Evolutionary conservation across 2,888 invertebrate species (phyloP), one percentile per base, ranked within the genome.

Genomic region (Nomada ferruginata): DNA sequence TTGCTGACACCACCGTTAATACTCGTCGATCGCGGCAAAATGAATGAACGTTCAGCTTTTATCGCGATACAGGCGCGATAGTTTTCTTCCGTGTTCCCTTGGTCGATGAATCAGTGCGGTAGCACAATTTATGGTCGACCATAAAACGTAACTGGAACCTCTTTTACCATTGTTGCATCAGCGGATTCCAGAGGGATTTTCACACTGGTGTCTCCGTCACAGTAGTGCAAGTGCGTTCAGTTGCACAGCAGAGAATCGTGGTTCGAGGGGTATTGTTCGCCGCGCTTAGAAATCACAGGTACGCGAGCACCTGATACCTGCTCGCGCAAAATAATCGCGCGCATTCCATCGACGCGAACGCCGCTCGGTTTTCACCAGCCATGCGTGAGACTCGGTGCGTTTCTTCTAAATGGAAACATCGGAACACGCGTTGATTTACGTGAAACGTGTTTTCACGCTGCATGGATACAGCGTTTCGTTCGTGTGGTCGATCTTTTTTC

Each of bases 271-370:
- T 11, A 72, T 59, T 70, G 59, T 75, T 52, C 29, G 20, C n/a
- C 13, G 23, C 1, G 53, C 11, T 81, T 7, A 81, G 85, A 84
- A 85, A 85, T 81, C 76, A 76, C 26, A 53, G 84, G 85, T 86
- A 85, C 86, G 85, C 81, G 86, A 85, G 87, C 85, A 87, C 88
- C 85, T 85, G 86, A 90, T 86, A 88, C 82, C 83, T 84, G 61
- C 60, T 72, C 60, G 68, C 36, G 77, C 64, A 72, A 50, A 76
- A 85, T 81, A 78, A 84, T 87, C 81, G 87, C 85, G 85, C 75
- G 85, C 65, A 52, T 73, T 47, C 82, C 59, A 73, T 76, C 68
- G 47, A 29, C 60, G 11, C 52, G 64, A 71, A 29, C 50, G 44
- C 29, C 47, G 78, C 81, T 59, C 76, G 85, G 76, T 87, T 86